These are phyloP conservation scores for Ephestia elutella DNA, from an alignment of 1,140 invertebrate genomes.

Conservation along the genomic window DNA sequence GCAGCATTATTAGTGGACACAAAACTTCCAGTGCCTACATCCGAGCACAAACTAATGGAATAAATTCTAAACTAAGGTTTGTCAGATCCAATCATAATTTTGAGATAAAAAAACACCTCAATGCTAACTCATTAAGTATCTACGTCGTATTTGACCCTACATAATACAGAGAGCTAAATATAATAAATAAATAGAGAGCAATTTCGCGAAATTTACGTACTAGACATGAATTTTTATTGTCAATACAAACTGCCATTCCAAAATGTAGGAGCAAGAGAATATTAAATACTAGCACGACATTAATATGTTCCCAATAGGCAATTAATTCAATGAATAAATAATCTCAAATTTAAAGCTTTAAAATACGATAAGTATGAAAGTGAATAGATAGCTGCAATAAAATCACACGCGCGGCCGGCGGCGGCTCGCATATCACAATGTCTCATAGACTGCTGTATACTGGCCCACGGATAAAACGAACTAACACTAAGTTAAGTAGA, in stretches of 20 bases:
- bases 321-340: constrained; percentile 62
- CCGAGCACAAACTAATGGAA: background rate
- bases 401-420: constrained; percentile 38
- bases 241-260: constrained; percentile 36
- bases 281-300: constrained; percentile 30
- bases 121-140: background rate
- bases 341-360: constrained; percentile 72
- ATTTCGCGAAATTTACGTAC: constrained; percentile 22
- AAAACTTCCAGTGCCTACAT: background rate
- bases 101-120: background rate
- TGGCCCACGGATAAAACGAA: constrained; percentile 65
- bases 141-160: constrained; percentile 5
- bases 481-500: constrained; percentile 72
- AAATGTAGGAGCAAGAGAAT: constrained; percentile 31
- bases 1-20: constrained; percentile 40
- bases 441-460: constrained; percentile 67
- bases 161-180: constrained; percentile 34
- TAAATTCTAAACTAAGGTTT: background rate
- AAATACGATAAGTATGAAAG: constrained; percentile 47
- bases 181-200: constrained; percentile 32
- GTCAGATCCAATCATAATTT: background rate
- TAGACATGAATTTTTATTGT: constrained; percentile 45
- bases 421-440: constrained; percentile 70
- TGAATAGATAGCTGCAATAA: constrained; percentile 30
- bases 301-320: constrained; percentile 44